Base-by-base conservation (phyloP, 2,113 vertebrate species). In the Erythrocercus mccallii region DNA sequence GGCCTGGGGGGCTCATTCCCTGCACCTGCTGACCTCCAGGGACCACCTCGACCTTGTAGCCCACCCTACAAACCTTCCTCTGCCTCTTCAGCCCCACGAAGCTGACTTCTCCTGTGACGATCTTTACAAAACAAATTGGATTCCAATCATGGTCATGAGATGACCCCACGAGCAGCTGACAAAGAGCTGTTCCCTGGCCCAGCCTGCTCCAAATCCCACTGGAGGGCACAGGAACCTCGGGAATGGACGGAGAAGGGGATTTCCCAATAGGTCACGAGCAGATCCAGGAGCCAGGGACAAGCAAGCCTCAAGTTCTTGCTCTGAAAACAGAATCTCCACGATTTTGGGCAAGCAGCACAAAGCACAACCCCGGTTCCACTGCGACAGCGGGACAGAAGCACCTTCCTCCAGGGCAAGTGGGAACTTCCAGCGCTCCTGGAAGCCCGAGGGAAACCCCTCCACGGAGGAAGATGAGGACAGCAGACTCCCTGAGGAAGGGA, bases 31-130 rank as follows among this genome's bases (percentile, higher is more conserved):
- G 14, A 71, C 19, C 70, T 86, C 45, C 28, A 65, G 53, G 23
- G 40, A 79, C 31, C 82, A 85, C 42, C 57, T 18, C 0, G 7
- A 20, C 60, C 56, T 47, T 10, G 38, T 2, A 28, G 68, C 62
- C 61, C 94, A 86, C 60, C 71, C 79, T 44, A 44, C 78, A 80
- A 83, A 77, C 87, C 81, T 78, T 92, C 79, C 71, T 68, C 71
- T 93, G 81, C 79, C 79, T 83, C 85, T 80, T 73, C 81, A 86
- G 50, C 57, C 61, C 78, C 65, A 38, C 0, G 3, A 37, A 58
- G 81, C 85, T 20, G 11, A 44, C 0, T 3, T 37, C 86, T 79
- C 14, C 90, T 57, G 27, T 22, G 81, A 51, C 45, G 86, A 70
- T 31, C 20, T 2, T 70, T 47, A 54, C 1, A 50, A n/a, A n/a